phyloP scores from a whole-genome alignment of 2,797 vertebrate genomes.

The Protosalanx chinensis region DNA sequence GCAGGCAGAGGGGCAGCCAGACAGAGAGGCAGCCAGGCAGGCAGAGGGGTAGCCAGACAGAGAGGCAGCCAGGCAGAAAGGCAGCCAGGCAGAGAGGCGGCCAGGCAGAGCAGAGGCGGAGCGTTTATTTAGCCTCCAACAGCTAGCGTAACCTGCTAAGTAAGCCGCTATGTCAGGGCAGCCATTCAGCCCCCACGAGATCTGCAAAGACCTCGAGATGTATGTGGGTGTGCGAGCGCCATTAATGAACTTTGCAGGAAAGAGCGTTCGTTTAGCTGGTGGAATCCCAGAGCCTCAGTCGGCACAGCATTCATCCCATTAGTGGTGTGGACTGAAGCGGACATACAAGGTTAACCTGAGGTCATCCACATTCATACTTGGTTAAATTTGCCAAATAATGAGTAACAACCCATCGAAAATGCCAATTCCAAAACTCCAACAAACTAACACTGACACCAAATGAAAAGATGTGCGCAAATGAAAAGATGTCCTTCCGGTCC shows the following conservation, averaged over 20 bases:
- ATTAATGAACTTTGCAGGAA: slow-evolving; percentile 4
- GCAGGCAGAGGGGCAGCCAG: no score
- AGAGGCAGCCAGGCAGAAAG: no score
- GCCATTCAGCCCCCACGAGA: not conserved
- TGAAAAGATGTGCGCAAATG: no score
- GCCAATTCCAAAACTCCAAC: not conserved
- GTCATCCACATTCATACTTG: not conserved
- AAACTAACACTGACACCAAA: no score
- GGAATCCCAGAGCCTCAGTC: not conserved
- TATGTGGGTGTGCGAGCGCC: slow-evolving; percentile 1
- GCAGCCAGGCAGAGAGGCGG: not conserved
- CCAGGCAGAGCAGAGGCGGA: not conserved
- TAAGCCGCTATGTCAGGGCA: not conserved
- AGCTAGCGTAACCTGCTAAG: slow-evolving; percentile 7
- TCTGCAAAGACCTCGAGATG: not conserved
- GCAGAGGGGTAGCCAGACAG: no score
- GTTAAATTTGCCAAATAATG: no score
- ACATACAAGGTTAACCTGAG: not conserved
- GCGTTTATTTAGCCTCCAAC: slow-evolving; percentile 31
- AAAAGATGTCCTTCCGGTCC: no score
- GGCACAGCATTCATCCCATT: not conserved
- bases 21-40: no score
- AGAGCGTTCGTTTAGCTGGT: not conserved
- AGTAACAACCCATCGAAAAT: not conserved
- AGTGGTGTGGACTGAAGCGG: not conserved